Percentiles rank a stretch among this genome's conserved stretches.
Evolutionary conservation across 1,140 invertebrate genomes (phyloP).

Genomic region (Onthophagus taurus): DNA sequence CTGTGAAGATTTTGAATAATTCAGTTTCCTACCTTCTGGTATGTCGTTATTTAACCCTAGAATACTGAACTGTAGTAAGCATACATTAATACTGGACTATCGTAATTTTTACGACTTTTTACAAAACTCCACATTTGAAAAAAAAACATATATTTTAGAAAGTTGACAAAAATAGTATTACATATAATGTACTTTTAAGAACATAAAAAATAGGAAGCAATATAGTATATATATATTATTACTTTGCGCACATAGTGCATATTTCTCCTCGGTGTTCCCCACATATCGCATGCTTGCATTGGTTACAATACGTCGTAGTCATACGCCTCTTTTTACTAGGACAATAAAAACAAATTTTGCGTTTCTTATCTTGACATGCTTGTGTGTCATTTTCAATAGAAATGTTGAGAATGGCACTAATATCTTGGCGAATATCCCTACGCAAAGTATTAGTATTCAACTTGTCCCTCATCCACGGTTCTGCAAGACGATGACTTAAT

Average conservation of each 20-base stretch:
- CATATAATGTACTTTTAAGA: not conserved
- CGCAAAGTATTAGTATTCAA: constrained; percentile 6
- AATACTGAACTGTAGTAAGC: not conserved
- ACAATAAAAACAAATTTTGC: constrained; percentile 13
- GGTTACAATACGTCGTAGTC: too few relatives aligned
- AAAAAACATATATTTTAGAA: too few relatives aligned
- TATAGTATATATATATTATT: constrained; percentile 1
- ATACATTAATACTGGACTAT: not conserved
- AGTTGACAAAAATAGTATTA: not conserved
- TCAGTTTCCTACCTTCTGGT: too few relatives aligned
- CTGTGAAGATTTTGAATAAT: too few relatives aligned
- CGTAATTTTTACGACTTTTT: constrained; percentile 1
- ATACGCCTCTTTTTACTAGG: constrained; percentile 7
- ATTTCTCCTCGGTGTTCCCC: constrained; percentile 1
- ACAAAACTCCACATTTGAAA: not conserved
- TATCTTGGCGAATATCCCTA: constrained; percentile 3
- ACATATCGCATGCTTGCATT: too few relatives aligned
- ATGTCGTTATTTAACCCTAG: constrained; percentile 2
- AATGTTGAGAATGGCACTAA: not conserved
- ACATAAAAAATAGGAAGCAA: not conserved
- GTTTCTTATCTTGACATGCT: constrained; percentile 3
- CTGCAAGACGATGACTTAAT: constrained; percentile 1
- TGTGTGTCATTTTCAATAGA: not conserved
- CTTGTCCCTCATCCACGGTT: constrained; percentile 1
- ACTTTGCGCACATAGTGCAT: not conserved